Percentiles rank a stretch among this genome's conserved stretches.
phyloP scores from a whole-genome alignment of 2,113 vertebrate genomes.

The Scomber scombrus region DNA sequence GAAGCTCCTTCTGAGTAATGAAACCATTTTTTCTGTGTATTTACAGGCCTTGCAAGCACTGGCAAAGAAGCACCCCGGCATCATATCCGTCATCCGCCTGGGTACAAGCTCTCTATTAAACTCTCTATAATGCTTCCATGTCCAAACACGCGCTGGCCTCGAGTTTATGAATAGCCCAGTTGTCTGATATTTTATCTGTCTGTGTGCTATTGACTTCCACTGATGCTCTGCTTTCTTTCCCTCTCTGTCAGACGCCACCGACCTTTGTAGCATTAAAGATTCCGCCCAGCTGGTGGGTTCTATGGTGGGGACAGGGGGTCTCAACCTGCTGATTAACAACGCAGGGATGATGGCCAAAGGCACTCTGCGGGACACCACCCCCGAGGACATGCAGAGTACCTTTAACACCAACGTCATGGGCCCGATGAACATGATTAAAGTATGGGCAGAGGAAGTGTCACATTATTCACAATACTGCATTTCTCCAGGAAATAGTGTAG shows the following conservation, averaged over 20 bases:
- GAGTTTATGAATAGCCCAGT: not conserved
- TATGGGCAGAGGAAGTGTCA: slow-evolving; percentile 19
- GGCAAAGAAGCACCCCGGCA: slow-evolving; percentile 60
- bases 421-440: slow-evolving; percentile 81
- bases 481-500: not conserved
- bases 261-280: slow-evolving; percentile 81
- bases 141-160: not conserved
- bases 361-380: slow-evolving; percentile 64
- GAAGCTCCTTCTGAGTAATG: not conserved
- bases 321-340: slow-evolving; percentile 87
- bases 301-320: slow-evolving; percentile 73
- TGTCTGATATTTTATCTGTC: slow-evolving; percentile 43
- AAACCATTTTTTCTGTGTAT: slow-evolving; percentile 4
- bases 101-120: slow-evolving; percentile 33
- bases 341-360: slow-evolving; percentile 64
- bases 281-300: slow-evolving; percentile 75
- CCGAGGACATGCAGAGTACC: slow-evolving; percentile 77
- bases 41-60: slow-evolving; percentile 56
- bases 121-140: not conserved
- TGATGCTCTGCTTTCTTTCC: slow-evolving; percentile 29
- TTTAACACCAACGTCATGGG: slow-evolving; percentile 77
- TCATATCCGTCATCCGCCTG: slow-evolving; percentile 56
- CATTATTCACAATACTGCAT: not conserved
- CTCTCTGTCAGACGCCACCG: slow-evolving; percentile 62
- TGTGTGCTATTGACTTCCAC: slow-evolving; percentile 17